Evolutionary conservation across 2,888 invertebrate species (phyloP), one percentile per base, ranked within the genome.

Genomic region (Pseudococcus viburni): DNA sequence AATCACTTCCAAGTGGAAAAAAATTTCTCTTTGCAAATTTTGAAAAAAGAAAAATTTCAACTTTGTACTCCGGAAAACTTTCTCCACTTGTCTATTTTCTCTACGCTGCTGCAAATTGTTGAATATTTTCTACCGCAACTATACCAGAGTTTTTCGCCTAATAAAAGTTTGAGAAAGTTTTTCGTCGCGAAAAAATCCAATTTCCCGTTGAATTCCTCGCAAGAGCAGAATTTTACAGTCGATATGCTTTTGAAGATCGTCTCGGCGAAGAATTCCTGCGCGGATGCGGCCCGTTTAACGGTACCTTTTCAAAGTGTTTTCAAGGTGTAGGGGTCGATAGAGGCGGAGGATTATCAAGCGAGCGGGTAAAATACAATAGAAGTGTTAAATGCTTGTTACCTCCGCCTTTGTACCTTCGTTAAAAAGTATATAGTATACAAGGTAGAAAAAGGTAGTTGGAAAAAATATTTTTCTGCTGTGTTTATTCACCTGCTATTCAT

Each of bases 371-470:
- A 73, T 73, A 73, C 73, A 73, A 73, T 73, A 73, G 73, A 73
- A 33, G 73, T 73, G 73, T 73, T 73, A 73, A 73, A 73, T 73
- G 73, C 73, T 73, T 73, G 73, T 73, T 73, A 73, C 73, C 73
- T 33, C 6, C 73, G 73, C 73, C 73, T 73, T 73, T 33, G 33
- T 73, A 73, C 73, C 33, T 17, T 73, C 73, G 73, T 73, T 73
- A 73, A 19, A 33, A 33, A 73, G 64, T 64, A 64, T 64, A 64
- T 59, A 59, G 59, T 59, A 59, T n/a, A 59, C 12, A 68, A 26
- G 1, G 19, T 8, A 73, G 33, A 33, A 73, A 33, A 73, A 73
- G 73, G 73, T 73, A 73, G 73, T 33, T 17, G 8, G 73, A 73
- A 33, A 73, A 73, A 73, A 33, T 73, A 33, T 73, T 73, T 73